Percentiles rank a stretch among this genome's conserved stretches.
Conservation (phyloP, 2,888 invertebrate genomes). For the Synanthedon vespiformis region DNA sequence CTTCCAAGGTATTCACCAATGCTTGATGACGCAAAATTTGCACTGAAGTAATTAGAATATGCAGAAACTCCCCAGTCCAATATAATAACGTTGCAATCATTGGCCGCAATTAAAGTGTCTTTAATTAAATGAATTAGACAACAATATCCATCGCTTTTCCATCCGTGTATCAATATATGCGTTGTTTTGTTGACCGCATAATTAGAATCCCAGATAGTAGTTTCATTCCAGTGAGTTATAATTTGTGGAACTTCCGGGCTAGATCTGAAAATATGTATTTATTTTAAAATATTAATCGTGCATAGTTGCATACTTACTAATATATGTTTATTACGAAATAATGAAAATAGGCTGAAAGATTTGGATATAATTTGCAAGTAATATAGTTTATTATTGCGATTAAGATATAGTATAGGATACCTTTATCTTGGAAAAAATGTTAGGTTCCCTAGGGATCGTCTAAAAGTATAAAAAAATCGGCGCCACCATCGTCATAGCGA, state of each 20-base stretch:
- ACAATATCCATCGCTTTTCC: constrained; percentile 37
- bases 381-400: too few species aligned
- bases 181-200: constrained; percentile 24
- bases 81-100: constrained; percentile 39
- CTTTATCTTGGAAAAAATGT: too few species aligned
- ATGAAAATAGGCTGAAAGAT: too few species aligned
- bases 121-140: constrained; percentile 28
- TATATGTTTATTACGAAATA: too few species aligned
- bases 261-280: constrained; percentile 12
- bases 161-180: constrained; percentile 44
- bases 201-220: constrained; percentile 27
- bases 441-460: too few species aligned
- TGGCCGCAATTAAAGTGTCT: constrained; percentile 31
- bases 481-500: too few species aligned
- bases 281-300: too few species aligned
- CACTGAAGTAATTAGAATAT: constrained; percentile 19
- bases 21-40: constrained; percentile 26
- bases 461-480: too few species aligned
- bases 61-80: constrained; percentile 39
- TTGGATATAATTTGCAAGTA: too few species aligned
- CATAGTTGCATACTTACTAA: too few species aligned
- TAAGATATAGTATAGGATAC: too few species aligned
- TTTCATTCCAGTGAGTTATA: constrained; percentile 27
- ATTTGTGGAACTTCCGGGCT: constrained; percentile 26
- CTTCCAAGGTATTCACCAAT: constrained; percentile 38